Conservation (phyloP, 2,888 invertebrate species). For the Cinara cedri region DNA sequence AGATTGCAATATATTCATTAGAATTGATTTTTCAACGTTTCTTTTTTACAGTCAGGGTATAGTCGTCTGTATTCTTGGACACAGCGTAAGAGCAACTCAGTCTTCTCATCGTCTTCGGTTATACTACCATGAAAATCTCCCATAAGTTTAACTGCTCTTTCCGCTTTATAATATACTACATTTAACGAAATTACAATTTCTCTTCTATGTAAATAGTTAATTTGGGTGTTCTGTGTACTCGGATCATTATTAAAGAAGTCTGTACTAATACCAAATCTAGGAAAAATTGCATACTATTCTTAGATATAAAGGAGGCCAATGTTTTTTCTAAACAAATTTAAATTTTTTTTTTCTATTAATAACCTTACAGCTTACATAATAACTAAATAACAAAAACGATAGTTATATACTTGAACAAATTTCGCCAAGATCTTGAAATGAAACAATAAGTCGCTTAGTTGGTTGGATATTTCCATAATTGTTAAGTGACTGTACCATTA, state of each 20-base stretch:
- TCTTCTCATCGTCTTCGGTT: background rate
- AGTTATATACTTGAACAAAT: no score
- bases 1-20: constrained; percentile 3
- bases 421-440: no score
- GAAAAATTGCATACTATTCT: background rate
- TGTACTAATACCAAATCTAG: background rate
- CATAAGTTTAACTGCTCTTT: constrained; percentile 46
- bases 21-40: constrained; percentile 12
- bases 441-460: no score
- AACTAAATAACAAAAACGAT: no score
- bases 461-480: no score
- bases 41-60: constrained; percentile 1
- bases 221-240: background rate
- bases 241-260: background rate
- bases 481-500: no score
- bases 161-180: background rate
- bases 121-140: background rate
- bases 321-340: no score
- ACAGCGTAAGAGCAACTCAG: background rate
- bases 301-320: no score
- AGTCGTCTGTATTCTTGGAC: background rate
- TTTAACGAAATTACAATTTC: background rate
- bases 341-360: no score
- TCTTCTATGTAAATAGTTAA: background rate
- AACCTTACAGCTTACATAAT: no score